A percentile compares a stretch with the other conserved stretches of the same genome.
These are phyloP conservation scores for Brachypalpus laphriformis DNA, from an alignment of 2,888 invertebrate genomes.

Conservation along the genomic window DNA sequence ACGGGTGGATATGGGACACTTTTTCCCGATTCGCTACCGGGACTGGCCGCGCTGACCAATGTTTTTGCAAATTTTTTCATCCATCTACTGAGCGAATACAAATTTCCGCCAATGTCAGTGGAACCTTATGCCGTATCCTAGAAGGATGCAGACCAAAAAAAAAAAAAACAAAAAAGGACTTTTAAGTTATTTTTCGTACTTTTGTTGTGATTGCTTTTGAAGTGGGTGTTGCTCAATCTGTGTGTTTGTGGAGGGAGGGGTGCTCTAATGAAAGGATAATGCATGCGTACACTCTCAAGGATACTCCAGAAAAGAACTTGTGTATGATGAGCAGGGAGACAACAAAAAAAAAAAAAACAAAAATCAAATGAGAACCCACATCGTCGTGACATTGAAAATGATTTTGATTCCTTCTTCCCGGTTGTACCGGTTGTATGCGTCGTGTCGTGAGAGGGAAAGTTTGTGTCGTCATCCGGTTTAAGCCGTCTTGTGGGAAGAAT, in stretches of 20 bases:
- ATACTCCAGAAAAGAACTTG: neutral
- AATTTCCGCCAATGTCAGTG: conserved; percentile 1
- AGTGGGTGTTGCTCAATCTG: conserved; percentile 17
- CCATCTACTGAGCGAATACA: neutral
- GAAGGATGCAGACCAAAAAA: neutral
- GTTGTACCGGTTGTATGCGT: neutral
- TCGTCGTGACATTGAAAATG: conserved; percentile 62
- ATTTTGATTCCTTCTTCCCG: conserved; percentile 1
- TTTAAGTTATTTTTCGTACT: neutral
- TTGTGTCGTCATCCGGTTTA: conserved; percentile 44
- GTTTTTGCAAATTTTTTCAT: conserved; percentile 22
- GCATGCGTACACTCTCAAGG: neutral
- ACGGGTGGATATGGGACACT: too few species aligned
- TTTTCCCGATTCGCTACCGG: conserved; percentile 41
- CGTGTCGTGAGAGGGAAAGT: conserved; percentile 49
- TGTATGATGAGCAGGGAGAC: neutral
- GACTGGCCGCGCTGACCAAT: conserved; percentile 47
- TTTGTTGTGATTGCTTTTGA: neutral
- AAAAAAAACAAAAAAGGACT: neutral
- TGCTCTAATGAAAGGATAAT: neutral
- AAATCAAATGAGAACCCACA: neutral
- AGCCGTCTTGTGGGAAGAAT: conserved; percentile 16
- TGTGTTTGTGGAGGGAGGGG: neutral
- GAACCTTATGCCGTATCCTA: neutral
- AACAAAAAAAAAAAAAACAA: too few species aligned